These are phyloP conservation scores for Rhodophaea formosa DNA, from an alignment of 2,888 invertebrate species.

Conservation along the genomic window DNA sequence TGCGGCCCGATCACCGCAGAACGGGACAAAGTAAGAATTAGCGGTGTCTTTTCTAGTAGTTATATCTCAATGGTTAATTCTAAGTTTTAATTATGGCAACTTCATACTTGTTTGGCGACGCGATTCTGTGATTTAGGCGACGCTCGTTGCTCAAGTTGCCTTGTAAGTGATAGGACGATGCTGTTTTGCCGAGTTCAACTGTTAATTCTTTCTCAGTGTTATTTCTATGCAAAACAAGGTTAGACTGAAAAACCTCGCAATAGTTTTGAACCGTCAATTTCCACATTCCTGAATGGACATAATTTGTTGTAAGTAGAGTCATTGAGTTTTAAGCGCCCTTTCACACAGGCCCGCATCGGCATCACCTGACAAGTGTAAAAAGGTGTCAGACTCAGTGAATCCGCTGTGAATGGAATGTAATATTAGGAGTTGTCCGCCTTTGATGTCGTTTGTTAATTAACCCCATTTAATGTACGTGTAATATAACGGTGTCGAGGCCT, in stretches of 20 bases:
- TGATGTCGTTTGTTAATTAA: conserved; percentile 21
- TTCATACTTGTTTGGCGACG: neutral
- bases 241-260: conserved; percentile 21
- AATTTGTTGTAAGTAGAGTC: neutral
- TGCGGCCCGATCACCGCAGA: too few relatives aligned
- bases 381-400: too few relatives aligned
- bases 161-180: conserved; percentile 1
- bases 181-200: neutral
- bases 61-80: too few relatives aligned
- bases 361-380: too few relatives aligned
- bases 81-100: neutral
- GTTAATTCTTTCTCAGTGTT: neutral
- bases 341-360: too few relatives aligned
- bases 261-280: conserved; percentile 19
- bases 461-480: conserved; percentile 25
- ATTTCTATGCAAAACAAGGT: neutral
- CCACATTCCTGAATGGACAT: conserved; percentile 28
- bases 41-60: too few relatives aligned
- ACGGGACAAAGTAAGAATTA: too few relatives aligned
- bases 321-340: too few relatives aligned
- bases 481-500: conserved; percentile 36
- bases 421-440: conserved; percentile 29
- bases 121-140: conserved; percentile 3
- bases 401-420: conserved; percentile 16
- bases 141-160: conserved; percentile 10